Base-by-base conservation (phyloP, 2,888 invertebrate genomes). In the Pseudeuparius sepicola region DNA sequence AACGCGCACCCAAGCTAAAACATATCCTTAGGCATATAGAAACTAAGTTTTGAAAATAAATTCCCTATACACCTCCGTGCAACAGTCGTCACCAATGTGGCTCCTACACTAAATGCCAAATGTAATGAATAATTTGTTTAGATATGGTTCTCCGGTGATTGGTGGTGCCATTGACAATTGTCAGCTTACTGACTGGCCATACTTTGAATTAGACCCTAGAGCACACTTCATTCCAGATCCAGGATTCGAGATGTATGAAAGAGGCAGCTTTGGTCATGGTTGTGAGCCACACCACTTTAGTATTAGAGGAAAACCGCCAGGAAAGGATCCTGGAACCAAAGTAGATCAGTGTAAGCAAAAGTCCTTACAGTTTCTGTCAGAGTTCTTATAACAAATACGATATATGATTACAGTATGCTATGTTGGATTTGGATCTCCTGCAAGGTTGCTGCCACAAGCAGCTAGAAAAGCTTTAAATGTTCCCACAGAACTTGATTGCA, bases 231-330 rank as follows among this genome's bases (percentile, higher is more conserved):
- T 75, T 24, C 63, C 71, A 3, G 78, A 77, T 42, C 61, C 67
- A 1, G 73, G 75, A 0, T 82, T 81, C 36, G 85, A 86, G 57
- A 61, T 87, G 14, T 87, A 85, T 47, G 78, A 86, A 40, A 63
- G 86, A 25, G 85, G 83, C 1, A 86, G 84, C 56, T 86, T 78
- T 48, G 86, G 85, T 0, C 72, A 83, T 33, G 86, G 86, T 1
- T 86, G 86, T 48, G 85, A 86, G 55, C 74, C 81, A 0, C 76
- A 78, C 37, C 67, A 64, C 44, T 61, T 64, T 37, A 50, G 56
- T n/a, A 55, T 59, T 18, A 48, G 53, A 24, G 53, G 54, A 7
- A 53, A 52, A 36, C 51, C 48, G 14, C 52, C 48, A n/a, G 37
- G 37, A n/a, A 51, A 46, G 15, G 46, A 51, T 12, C 40, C 47